Evolutionary conservation across 2,113 vertebrate species (phyloP), one percentile per base, ranked within the genome.

Genomic region (Eleginops maclovinus): DNA sequence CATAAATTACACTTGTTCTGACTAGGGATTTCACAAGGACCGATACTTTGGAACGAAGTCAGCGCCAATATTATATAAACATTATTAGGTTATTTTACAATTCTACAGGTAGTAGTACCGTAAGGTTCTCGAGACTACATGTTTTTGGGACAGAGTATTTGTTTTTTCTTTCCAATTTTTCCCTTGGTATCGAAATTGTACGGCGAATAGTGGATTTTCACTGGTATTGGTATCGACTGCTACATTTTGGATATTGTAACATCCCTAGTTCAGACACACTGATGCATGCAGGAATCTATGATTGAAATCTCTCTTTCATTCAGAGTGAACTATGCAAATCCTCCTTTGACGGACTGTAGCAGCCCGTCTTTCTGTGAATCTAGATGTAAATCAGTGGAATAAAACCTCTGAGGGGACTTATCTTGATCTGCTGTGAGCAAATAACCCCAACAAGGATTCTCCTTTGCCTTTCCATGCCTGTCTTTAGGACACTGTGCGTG

Each of bases 341-440:
- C 66, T 74, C 64, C 46, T 72, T 56, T 73, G 68, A 58, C n/a
- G 49, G 62, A 36, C 68, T 19, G 26, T 10, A 74, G 63, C 66
- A 62, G 69, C 55, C 3, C 15, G 53, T 53, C 22, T 49, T 64
- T 74, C 26, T 50, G 44, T 56, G 53, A 31, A 65, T 40, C 66
- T 79, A 43, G 56, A 50, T 10, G 16, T 67, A 56, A 87, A 71
- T 81, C 14, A 72, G 16, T 60, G 26, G 75, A 72, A 80, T 49
- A 46, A 63, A 83, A 81, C 76, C 58, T 82, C 51, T 70, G 46
- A 61, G 26, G 61, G 15, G 43, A 69, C 60, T 79, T 78, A 66
- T 83, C 83, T 80, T 83, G 55, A 53, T 77, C 69, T 73, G 81
- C 44, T 61, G 53, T 40, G 62, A 70, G 54, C 75, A 79, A 44